These are phyloP conservation scores for Blastomussa wellsi DNA, from an alignment of 92 coral and sea anemone species.

Conservation along the genomic window DNA sequence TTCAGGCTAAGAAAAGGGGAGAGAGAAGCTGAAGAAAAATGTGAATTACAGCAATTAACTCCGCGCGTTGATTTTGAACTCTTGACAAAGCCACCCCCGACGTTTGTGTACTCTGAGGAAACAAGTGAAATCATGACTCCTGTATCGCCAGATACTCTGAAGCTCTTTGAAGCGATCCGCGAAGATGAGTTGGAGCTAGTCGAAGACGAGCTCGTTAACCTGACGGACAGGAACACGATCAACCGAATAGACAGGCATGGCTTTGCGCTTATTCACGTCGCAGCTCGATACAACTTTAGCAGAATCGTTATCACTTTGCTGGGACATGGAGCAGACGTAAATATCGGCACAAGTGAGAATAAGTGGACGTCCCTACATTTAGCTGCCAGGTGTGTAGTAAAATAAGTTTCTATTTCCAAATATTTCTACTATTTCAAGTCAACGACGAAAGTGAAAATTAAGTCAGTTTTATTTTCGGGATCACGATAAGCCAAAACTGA, in stretches of 20 bases:
- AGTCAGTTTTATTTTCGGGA: too few relatives aligned
- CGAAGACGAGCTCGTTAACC: constrained; percentile 31
- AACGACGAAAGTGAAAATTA: neutral
- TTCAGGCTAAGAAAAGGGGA: neutral
- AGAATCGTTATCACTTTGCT: constrained; percentile 42
- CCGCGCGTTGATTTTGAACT: neutral
- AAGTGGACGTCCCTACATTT: constrained; percentile 60
- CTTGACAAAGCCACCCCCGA: neutral
- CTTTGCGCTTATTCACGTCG: constrained; percentile 51
- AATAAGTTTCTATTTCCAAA: neutral
- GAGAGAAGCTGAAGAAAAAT: neutral
- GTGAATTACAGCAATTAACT: neutral
- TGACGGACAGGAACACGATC: constrained; percentile 25
- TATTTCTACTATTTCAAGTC: neutral
- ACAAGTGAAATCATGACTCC: constrained; percentile 16
- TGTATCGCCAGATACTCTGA: constrained; percentile 14
- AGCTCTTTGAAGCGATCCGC: constrained; percentile 51
- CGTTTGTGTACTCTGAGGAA: constrained; percentile 9
- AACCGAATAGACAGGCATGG: constrained; percentile 39
- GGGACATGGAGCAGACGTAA: constrained; percentile 50
- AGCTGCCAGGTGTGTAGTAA: constrained; percentile 51
- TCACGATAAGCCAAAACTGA: too few relatives aligned
- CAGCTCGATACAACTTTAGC: constrained; percentile 58
- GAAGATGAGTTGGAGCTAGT: constrained; percentile 55
- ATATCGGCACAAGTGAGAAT: constrained; percentile 41